A percentile compares a stretch with the other conserved stretches of the same genome.
phyloP scores from a whole-genome alignment of 2,113 vertebrate genomes.

The Gadus macrocephalus region DNA sequence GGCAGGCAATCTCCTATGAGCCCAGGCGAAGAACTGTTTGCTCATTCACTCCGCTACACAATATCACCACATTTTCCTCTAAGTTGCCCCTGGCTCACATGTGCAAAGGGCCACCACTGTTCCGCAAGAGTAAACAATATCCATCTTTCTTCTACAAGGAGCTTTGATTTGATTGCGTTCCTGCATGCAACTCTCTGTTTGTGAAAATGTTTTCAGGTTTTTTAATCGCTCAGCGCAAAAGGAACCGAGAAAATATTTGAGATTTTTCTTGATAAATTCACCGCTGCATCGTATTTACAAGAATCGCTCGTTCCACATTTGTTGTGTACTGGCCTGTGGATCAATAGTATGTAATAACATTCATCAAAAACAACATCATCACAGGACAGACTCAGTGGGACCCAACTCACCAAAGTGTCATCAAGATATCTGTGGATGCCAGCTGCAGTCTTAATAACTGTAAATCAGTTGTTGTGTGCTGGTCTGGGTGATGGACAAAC shows the following conservation, averaged over 20 bases:
- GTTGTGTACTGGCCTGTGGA: constrained; percentile 11
- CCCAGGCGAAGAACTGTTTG: constrained; percentile 49
- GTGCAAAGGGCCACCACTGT: background rate
- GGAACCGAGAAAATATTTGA: background rate
- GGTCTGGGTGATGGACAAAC: background rate
- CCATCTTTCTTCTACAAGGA: constrained; percentile 22
- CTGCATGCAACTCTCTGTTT: too few relatives aligned
- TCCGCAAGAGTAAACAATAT: constrained; percentile 31
- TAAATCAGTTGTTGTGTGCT: constrained; percentile 11
- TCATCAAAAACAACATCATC: constrained; percentile 23
- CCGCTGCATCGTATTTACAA: too few relatives aligned
- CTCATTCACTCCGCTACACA: constrained; percentile 43
- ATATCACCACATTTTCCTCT: constrained; percentile 35
- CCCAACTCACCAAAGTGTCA: constrained; percentile 18
- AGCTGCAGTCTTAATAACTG: background rate
- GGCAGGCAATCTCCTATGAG: constrained; percentile 33
- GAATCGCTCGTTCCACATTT: too few relatives aligned
- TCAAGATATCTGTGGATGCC: constrained; percentile 22
- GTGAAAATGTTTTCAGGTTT: background rate
- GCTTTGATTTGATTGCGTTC: constrained; percentile 14
- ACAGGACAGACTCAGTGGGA: constrained; percentile 4
- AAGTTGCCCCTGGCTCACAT: constrained; percentile 10
- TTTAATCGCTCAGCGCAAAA: background rate
- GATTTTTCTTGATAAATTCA: constrained; percentile 26
- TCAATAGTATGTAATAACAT: constrained; percentile 32